Evolutionary conservation across 2,113 vertebrate genomes (phyloP), one percentile per base, ranked within the genome.

Genomic region (Scortum barcoo): DNA sequence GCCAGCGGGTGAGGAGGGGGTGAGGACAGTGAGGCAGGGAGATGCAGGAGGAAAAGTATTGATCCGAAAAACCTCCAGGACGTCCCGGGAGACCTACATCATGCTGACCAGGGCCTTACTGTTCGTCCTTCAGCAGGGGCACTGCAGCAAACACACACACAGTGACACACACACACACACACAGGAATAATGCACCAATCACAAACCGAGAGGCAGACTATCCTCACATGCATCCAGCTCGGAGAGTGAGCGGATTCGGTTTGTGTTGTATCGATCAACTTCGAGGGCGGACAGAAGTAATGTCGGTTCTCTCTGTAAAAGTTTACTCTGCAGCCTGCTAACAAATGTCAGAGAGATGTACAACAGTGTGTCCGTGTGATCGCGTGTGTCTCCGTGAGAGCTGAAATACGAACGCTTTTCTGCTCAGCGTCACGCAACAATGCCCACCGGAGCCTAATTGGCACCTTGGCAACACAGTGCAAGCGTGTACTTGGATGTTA

Each of bases 101-200:
- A 86, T 89, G 91, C 93, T 93, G 93, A 93, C 91, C 93, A 89
- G 87, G 76, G 85, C 84, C 89, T 83, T 88, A 81, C 74, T 82
- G 88, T 89, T 86, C 58, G 89, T 81, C 93, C 92, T 94, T 93
- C 89, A 92, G 82, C 87, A 80, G 88, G 89, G 90, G 88, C 91
- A 93, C 91, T 92, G 92, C 92, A 93, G 82, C 86, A 93, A 79
- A 83, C 82, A 80, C 86, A 87, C 83, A 80, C 57, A 86, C 61
- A 36, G 44, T 53, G 58, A 46, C 60, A 24, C 67, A 61, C 67
- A 60, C 56, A 44, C 53, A 71, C 69, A 67, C 72, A 53, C 51
- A 66, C 58, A 56, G 12, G 53, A 51, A 56, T 56, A 87, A 88
- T 92, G 89, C 90, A 81, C 78, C 87, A 91, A 90, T 78, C 22